A percentile compares a stretch with the other conserved stretches of the same genome.
phyloP scores from a whole-genome alignment of 2,888 invertebrate genomes.

The Athalia circularis region DNA sequence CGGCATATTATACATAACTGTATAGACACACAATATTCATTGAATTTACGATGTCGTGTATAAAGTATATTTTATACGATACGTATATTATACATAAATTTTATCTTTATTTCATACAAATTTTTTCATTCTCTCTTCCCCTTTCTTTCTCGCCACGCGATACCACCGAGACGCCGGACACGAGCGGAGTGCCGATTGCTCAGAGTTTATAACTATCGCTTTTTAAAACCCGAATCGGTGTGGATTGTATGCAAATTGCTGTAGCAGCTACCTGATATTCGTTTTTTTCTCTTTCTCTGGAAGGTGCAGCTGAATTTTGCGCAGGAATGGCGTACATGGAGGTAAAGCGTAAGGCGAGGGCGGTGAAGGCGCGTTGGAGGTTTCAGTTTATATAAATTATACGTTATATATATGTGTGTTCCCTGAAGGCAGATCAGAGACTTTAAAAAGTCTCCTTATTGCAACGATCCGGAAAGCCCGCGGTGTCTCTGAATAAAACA shows the following conservation, averaged over 20 bases:
- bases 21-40: too few species aligned
- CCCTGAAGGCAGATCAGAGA: too few species aligned
- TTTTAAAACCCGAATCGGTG: slow-evolving; percentile 58
- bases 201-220: slow-evolving; percentile 11
- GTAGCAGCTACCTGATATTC: slow-evolving; percentile 70
- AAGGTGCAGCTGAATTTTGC: slow-evolving; percentile 60
- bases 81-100: too few species aligned
- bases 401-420: too few species aligned
- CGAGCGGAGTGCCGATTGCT: slow-evolving; percentile 31
- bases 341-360: neutral
- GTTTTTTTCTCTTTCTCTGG: slow-evolving; percentile 9
- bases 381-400: slow-evolving; percentile 29
- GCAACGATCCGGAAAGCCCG: slow-evolving; percentile 55
- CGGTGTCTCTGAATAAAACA: slow-evolving; percentile 73
- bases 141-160: neutral
- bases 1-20: too few species aligned
- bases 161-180: slow-evolving; percentile 31
- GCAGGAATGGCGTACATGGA: neutral
- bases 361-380: slow-evolving; percentile 6
- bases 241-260: slow-evolving; percentile 73
- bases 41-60: too few species aligned
- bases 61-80: too few species aligned
- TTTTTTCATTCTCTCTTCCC: too few species aligned
- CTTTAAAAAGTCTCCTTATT: too few species aligned
- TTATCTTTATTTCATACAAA: too few species aligned